phyloP scores from a whole-genome alignment of 2,113 vertebrate species.

The Sander lucioperca region DNA sequence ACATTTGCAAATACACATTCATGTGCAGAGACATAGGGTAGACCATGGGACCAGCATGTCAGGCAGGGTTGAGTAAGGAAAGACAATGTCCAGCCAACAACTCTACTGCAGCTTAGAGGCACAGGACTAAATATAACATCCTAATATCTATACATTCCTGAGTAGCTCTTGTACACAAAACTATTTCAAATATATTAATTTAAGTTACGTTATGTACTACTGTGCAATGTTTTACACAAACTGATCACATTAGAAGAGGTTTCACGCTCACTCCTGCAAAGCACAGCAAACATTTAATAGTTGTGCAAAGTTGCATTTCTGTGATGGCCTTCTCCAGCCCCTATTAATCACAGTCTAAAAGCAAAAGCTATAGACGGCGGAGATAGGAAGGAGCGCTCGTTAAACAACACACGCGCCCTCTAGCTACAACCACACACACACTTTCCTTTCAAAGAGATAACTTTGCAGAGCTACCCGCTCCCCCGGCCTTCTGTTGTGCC shows the following conservation, averaged over 20 bases:
- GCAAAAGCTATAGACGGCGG: constrained; percentile 54
- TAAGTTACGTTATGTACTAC: constrained; percentile 3
- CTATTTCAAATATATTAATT: constrained; percentile 29
- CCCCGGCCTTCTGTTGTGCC: constrained; percentile 49
- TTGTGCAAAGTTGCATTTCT: constrained; percentile 74
- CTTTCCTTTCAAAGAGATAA: constrained; percentile 66
- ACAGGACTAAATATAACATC: neutral
- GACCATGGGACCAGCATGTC: constrained; percentile 25
- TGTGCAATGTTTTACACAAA: constrained; percentile 49
- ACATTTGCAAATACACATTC: constrained; percentile 58
- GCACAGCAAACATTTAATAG: constrained; percentile 74
- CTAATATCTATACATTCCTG: neutral
- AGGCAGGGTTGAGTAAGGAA: constrained; percentile 36
- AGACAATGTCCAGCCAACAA: constrained; percentile 56
- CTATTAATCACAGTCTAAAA: constrained; percentile 79
- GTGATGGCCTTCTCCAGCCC: constrained; percentile 57
- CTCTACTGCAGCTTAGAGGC: constrained; percentile 23
- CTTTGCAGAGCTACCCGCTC: constrained; percentile 40
- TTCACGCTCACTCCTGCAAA: constrained; percentile 41
- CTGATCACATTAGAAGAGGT: constrained; percentile 51
- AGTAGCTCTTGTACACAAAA: constrained; percentile 9
- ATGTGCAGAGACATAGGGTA: constrained; percentile 40
- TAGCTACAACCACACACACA: constrained; percentile 42
- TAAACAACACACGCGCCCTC: constrained; percentile 63
- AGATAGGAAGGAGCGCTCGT: constrained; percentile 53